Evolutionary conservation across 2,113 vertebrate species (phyloP).

Genomic region (Vanacampus margaritifer): DNA sequence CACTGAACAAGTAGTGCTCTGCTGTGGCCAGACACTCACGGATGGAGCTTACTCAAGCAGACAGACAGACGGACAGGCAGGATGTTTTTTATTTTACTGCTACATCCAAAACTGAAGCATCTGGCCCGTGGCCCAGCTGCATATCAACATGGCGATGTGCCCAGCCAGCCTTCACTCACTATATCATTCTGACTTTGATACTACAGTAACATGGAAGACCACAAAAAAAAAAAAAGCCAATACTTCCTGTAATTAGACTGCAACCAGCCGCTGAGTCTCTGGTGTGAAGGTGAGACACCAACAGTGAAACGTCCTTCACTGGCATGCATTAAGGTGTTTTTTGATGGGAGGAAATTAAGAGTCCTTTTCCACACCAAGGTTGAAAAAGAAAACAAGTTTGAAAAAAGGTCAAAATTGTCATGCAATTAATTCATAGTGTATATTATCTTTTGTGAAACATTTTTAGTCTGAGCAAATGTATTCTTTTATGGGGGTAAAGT

Average conservation of each 20-base stretch:
- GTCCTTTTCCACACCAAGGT: neutral
- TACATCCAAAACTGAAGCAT: slow-evolving; percentile 17
- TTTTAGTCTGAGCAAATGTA: neutral
- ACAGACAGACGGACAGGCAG: slow-evolving; percentile 8
- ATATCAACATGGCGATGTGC: slow-evolving; percentile 12
- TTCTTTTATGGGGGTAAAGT: neutral
- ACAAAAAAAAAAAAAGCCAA: slow-evolving; percentile 6
- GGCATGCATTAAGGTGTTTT: slow-evolving; percentile 3
- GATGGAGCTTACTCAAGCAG: slow-evolving; percentile 13
- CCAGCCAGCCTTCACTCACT: slow-evolving; percentile 43
- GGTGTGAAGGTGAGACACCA: slow-evolving; percentile 54
- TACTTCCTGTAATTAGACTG: neutral
- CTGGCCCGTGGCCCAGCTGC: slow-evolving; percentile 35
- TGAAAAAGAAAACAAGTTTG: neutral
- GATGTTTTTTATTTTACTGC: slow-evolving; percentile 20
- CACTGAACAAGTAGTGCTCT: neutral
- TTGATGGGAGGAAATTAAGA: neutral
- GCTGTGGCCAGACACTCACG: slow-evolving; percentile 7
- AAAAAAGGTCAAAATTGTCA: neutral
- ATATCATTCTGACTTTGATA: slow-evolving; percentile 27
- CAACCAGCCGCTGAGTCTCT: slow-evolving; percentile 26
- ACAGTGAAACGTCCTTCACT: slow-evolving; percentile 16
- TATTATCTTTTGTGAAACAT: neutral
- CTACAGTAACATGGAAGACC: slow-evolving; percentile 1
- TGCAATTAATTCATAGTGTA: too few species aligned